Evolutionary conservation across 2,113 vertebrate genomes (phyloP), one percentile per base, ranked within the genome.

Genomic region (Embiotoca jacksoni): DNA sequence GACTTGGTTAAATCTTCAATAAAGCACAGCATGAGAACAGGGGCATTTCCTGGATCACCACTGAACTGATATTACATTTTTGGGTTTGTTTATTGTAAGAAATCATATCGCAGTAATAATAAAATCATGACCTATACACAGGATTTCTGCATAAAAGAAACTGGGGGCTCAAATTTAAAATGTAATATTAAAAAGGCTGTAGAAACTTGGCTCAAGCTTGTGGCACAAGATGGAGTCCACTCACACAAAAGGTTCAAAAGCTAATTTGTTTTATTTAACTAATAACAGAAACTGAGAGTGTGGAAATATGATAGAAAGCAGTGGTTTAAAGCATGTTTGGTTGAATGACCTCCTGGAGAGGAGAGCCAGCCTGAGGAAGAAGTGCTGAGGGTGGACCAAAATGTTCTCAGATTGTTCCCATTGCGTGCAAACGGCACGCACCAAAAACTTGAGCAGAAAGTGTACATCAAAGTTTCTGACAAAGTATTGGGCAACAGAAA

Each of bases 71-170:
- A 55, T 55, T 55, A 55, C 53, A 55, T 32, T 32, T 55, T 30
- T 55, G 31, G 53, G n/a, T 32, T 31, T 55, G 53, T 55, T 55
- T 55, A 55, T 55, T 55, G 53, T 55, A 30, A 55, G 53, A 31
- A 55, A 8, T 55, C 53, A 55, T 55, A 55, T 55, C 53, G 10
- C 30, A 55, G 53, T 32, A 32, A 55, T 55, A 30, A 55, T 55
- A 55, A 55, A 32, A 55, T 55, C 53, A 31, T 55, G 30, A 31
- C 7, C 23, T 31, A 30, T 55, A 13, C 30, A 55, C 53, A 31
- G 23, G 53, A 23, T 4, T 55, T 55, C 53, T 31, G 30, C 53
- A 55, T 13, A 32, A 55, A 31, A 53, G 23, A 55, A 32, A 50
- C 49, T n/a, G 30, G 53, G n/a, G 53, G 31, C 53, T 31, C 49